phyloP scores from a whole-genome alignment of 2,888 invertebrate species.

The Volucella bombylans region DNA sequence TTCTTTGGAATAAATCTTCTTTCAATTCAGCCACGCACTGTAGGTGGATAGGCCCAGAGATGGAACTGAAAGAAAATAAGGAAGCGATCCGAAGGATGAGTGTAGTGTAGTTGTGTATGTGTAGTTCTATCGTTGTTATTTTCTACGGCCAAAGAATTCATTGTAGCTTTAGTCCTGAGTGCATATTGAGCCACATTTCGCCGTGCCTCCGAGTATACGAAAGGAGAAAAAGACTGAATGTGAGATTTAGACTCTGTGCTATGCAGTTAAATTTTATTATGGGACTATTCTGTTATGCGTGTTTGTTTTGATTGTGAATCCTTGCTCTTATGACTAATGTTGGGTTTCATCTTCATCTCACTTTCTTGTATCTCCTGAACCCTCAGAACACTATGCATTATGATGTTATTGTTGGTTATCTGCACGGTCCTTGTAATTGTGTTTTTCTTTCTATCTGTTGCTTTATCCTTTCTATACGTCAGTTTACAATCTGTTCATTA shows the following conservation, averaged over 20 bases:
- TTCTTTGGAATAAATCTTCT: conserved; percentile 12
- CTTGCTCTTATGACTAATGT: no score
- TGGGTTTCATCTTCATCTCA: no score
- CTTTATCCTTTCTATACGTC: no score
- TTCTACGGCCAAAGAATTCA: conserved; percentile 7
- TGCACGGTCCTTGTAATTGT: background rate
- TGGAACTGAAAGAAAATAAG: no score
- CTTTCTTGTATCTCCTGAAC: background rate
- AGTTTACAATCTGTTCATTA: background rate
- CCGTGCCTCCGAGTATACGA: background rate
- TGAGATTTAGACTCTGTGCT: no score
- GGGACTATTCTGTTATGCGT: no score
- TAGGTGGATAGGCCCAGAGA: no score
- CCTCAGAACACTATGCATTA: background rate
- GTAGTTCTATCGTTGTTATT: conserved; percentile 1
- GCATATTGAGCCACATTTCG: background rate
- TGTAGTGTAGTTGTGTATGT: background rate
- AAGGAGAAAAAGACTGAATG: background rate
- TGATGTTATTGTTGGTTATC: background rate
- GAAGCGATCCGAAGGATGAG: no score
- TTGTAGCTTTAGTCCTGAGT: conserved; percentile 1
- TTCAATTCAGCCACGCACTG: background rate
- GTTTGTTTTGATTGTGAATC: background rate
- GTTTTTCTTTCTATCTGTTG: background rate
- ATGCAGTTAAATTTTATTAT: no score